Conservation (phyloP, 2,797 vertebrate genomes). For the Cottoperca gobio region DNA sequence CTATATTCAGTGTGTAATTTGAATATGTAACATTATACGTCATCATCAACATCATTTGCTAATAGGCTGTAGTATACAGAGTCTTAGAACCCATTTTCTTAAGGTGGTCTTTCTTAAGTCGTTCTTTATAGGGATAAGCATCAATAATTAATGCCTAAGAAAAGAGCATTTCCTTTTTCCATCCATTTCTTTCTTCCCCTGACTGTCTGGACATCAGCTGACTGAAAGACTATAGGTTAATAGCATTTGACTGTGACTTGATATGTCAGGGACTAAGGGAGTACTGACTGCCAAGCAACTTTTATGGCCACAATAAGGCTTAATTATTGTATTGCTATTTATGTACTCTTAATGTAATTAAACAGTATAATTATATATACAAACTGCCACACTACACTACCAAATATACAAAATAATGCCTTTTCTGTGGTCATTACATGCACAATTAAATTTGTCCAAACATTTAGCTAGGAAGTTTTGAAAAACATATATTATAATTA, state of each 20-base stretch:
- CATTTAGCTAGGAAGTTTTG: too few species aligned
- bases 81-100: conserved; percentile 4
- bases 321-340: neutral
- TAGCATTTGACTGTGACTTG: neutral
- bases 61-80: neutral
- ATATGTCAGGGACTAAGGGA: neutral
- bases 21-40: neutral
- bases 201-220: conserved; percentile 32
- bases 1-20: neutral
- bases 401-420: too few species aligned
- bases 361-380: too few species aligned
- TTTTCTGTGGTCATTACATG: too few species aligned
- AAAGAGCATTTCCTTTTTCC: conserved; percentile 32
- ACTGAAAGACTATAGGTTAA: conserved; percentile 8
- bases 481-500: too few species aligned
- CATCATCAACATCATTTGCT: neutral
- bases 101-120: conserved; percentile 3
- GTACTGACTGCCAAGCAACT: neutral
- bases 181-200: conserved; percentile 1
- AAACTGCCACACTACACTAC: too few species aligned
- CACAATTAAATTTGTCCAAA: too few species aligned
- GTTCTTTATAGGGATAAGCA: conserved; percentile 6
- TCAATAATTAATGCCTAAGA: conserved; percentile 37
- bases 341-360: neutral
- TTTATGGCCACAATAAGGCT: neutral